phyloP scores from a whole-genome alignment of 2,888 invertebrate genomes.

The Acrocyrtus sp. region DNA sequence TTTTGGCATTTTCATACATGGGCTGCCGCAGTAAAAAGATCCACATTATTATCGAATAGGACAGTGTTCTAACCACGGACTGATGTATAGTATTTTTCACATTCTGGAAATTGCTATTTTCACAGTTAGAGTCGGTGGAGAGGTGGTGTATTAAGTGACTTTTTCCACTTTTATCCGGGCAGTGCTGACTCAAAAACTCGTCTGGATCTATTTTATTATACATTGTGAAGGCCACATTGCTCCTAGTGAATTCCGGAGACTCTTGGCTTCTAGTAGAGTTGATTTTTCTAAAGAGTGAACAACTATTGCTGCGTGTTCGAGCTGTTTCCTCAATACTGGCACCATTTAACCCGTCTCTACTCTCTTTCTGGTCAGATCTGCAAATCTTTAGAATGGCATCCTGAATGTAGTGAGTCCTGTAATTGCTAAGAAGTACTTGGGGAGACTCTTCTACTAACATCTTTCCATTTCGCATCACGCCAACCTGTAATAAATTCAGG shows the following conservation, averaged over 20 bases:
- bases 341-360: neutral
- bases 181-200: neutral
- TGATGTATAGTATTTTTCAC: neutral
- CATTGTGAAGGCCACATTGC: neutral
- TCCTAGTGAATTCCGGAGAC: too few species aligned
- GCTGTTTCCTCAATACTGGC: neutral
- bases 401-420: constrained; percentile 16
- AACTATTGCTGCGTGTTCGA: neutral
- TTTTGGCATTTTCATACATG: constrained; percentile 6
- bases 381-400: constrained; percentile 30
- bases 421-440: constrained; percentile 1
- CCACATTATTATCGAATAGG: constrained; percentile 35
- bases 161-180: neutral
- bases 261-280: too few species aligned
- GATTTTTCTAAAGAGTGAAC: too few species aligned
- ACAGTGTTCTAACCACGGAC: neutral
- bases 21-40: constrained; percentile 34
- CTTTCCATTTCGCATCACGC: constrained; percentile 35
- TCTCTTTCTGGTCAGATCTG: neutral
- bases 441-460: constrained; percentile 31
- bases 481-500: constrained; percentile 9
- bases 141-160: neutral
- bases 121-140: neutral
- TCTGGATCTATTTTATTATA: constrained; percentile 19
- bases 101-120: constrained; percentile 2